Conservation (phyloP, 2,888 invertebrate species). For the Zygogramma bicolorata region DNA sequence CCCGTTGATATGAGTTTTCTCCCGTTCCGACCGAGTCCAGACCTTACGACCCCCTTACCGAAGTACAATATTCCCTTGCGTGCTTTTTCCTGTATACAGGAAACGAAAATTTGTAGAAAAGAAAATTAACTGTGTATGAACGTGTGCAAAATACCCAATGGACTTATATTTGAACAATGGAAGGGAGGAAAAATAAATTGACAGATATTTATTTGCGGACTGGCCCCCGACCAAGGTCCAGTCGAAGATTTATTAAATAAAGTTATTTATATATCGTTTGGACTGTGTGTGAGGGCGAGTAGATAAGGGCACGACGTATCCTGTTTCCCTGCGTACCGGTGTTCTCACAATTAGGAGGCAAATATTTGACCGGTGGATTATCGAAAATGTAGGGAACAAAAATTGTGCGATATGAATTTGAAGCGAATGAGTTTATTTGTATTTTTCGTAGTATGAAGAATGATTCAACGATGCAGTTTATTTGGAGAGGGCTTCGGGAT, state of each 20-base stretch:
- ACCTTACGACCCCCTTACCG: constrained; percentile 21
- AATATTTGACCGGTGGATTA: constrained; percentile 35
- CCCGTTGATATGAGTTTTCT: constrained; percentile 26
- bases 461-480: background rate
- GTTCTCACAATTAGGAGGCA: constrained; percentile 33
- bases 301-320: background rate
- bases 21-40: constrained; percentile 26
- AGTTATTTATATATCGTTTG: constrained; percentile 39
- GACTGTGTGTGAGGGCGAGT: constrained; percentile 17
- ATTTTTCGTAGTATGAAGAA: background rate
- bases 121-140: constrained; percentile 58
- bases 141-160: constrained; percentile 53
- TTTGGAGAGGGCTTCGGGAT: background rate
- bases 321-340: background rate
- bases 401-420: constrained; percentile 12
- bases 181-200: constrained; percentile 49
- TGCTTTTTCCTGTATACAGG: constrained; percentile 29
- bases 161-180: constrained; percentile 52
- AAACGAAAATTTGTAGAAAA: constrained; percentile 46
- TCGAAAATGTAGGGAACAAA: constrained; percentile 24
- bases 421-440: background rate
- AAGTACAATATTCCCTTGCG: background rate
- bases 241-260: constrained; percentile 40
- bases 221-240: constrained; percentile 28
- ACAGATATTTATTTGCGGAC: constrained; percentile 52